Base-by-base conservation (phyloP, 2,113 vertebrate species). In the Planiliza haematocheilus region DNA sequence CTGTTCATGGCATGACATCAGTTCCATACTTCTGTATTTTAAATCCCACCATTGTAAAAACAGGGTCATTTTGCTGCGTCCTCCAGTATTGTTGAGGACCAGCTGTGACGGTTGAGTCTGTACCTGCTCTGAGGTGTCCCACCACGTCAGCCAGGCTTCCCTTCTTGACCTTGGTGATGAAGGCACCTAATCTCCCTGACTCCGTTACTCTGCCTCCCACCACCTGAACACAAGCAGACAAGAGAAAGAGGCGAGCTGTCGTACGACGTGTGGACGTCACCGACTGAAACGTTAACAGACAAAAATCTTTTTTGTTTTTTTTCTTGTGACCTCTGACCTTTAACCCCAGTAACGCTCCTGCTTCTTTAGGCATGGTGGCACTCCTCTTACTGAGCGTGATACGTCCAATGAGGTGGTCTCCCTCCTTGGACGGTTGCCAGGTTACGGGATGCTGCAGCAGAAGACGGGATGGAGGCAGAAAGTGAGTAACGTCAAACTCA, bases 131-230 rank as follows among this genome's bases (percentile, higher is more conserved):
- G 65, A 99, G 94, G 91, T 99, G 98, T 76, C 98, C 98, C 79
- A 99, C 97, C 67, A 99, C 95, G 71, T 99, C 98, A 24, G 98
- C 98, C 78, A 99, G 94, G 89, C 98, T 99, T 81, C 98, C 98
- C 88, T 97, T 99, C 94, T 99, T 99, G 80, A 99, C 98, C 96
- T 99, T 99, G 91, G 97, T 99, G 96, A 99, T 99, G 92, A 99
- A 99, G 94, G 98, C 98, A 93, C 97, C 97, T 65, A 99, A 96
- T 88, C 96, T 95, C 88, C 97, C 97, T 62, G 96, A 93, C 91
- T 99, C 98, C 53, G 97, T 99, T 91, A 99, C 95, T 94, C 99
- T 97, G 50, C 98, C 98, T 66, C 98, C 98, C 80, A 98, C 97
- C 85, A 99, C 97, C 98, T 99, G 16, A 4, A 41, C 17, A 41